phyloP scores from a whole-genome alignment of 2,113 vertebrate species.

The Odobenus rosmarus region DNA sequence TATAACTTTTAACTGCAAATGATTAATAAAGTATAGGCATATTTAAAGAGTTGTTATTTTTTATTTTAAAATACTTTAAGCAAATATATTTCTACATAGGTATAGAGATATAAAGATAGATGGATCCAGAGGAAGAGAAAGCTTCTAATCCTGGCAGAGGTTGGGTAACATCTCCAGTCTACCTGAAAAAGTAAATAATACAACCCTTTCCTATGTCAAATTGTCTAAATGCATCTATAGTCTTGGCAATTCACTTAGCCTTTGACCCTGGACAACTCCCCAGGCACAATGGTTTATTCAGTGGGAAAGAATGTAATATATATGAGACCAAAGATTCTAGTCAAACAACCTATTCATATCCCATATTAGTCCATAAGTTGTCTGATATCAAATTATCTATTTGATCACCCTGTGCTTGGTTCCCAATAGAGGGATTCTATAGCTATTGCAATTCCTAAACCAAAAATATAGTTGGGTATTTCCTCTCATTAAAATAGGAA shows the following conservation, averaged over 20 bases:
- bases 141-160: not conserved
- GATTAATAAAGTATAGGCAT: not conserved
- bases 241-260: not conserved
- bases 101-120: not conserved
- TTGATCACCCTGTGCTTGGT: not conserved
- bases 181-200: not conserved
- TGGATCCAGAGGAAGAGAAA: not conserved
- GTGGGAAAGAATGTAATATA: not conserved
- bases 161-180: not conserved
- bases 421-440: not conserved
- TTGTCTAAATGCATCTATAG: not conserved
- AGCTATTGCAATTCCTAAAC: conserved; percentile 38
- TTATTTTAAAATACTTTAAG: not conserved
- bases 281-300: not conserved
- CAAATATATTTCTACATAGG: not conserved
- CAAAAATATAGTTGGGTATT: conserved; percentile 52
- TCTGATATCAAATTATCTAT: not conserved
- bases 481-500: not conserved
- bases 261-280: not conserved
- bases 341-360: not conserved
- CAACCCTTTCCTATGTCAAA: not conserved
- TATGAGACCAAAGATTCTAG: not conserved
- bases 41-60: not conserved
- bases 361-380: not conserved
- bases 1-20: not conserved